Conservation (phyloP, 2,113 vertebrate genomes). For the Balaeniceps rex region DNA sequence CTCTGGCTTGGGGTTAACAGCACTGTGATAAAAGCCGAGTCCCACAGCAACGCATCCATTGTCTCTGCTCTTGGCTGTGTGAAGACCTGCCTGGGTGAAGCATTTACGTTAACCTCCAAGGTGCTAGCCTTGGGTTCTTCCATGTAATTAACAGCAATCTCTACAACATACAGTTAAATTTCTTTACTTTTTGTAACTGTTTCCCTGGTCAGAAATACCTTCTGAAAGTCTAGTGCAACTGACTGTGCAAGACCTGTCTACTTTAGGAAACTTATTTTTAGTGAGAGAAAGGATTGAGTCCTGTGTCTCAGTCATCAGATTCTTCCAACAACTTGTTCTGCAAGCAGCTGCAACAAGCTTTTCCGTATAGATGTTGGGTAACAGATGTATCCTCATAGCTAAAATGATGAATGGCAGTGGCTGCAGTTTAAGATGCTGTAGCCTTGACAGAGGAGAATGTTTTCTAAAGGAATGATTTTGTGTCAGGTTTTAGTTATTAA, state of each 20-base stretch:
- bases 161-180: background rate
- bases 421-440: background rate
- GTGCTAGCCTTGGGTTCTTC: background rate
- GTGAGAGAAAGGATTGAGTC: background rate
- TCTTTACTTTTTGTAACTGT: background rate
- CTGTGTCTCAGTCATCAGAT: background rate
- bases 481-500: constrained; percentile 49
- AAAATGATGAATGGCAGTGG: background rate
- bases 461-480: constrained; percentile 64
- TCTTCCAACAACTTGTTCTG: background rate
- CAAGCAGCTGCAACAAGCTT: background rate
- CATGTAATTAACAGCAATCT: background rate
- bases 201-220: background rate
- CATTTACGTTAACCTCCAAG: background rate
- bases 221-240: background rate
- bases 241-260: background rate
- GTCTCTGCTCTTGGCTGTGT: background rate
- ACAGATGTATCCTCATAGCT: constrained; percentile 41
- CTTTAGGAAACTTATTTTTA: background rate
- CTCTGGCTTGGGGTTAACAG: background rate
- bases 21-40: background rate
- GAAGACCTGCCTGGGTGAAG: background rate
- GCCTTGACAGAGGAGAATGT: background rate
- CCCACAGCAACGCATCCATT: rapidly evolving
- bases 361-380: background rate